These are phyloP conservation scores for Dissostichus mawsoni DNA, from an alignment of 2,113 vertebrate genomes.

Conservation along the genomic window DNA sequence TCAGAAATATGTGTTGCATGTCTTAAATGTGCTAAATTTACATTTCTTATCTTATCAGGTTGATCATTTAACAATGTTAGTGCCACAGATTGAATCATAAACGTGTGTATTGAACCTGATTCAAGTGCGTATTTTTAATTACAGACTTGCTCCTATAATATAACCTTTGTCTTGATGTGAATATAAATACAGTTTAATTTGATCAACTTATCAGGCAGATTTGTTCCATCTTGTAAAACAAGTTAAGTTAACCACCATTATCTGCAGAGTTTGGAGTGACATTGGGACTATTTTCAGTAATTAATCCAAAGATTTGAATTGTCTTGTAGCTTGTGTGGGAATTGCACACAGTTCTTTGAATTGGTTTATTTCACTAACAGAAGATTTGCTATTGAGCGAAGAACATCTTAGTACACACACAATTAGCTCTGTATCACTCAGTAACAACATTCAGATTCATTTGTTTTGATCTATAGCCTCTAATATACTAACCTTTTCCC, in stretches of 20 bases:
- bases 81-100: conserved; percentile 23
- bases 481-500: not conserved
- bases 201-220: conserved; percentile 10
- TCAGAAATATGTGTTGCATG: conserved; percentile 23
- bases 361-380: conserved; percentile 21
- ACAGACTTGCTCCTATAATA: not conserved
- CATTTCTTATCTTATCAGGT: conserved; percentile 24
- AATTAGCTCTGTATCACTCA: not conserved
- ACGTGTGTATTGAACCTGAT: too few species aligned
- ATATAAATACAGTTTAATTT: conserved; percentile 22
- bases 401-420: not conserved
- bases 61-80: conserved; percentile 44
- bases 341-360: conserved; percentile 39
- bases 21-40: conserved; percentile 16
- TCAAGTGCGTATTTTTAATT: conserved; percentile 25
- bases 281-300: conserved; percentile 22
- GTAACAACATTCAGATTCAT: not conserved
- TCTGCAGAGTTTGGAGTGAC: conserved; percentile 18
- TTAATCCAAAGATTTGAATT: conserved; percentile 50
- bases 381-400: conserved; percentile 24
- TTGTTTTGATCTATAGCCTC: not conserved
- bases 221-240: not conserved
- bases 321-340: conserved; percentile 23
- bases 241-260: conserved; percentile 20
- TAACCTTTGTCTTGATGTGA: not conserved